phyloP scores from a whole-genome alignment of 2,113 vertebrate genomes.

The Eretmochelys imbricata region DNA sequence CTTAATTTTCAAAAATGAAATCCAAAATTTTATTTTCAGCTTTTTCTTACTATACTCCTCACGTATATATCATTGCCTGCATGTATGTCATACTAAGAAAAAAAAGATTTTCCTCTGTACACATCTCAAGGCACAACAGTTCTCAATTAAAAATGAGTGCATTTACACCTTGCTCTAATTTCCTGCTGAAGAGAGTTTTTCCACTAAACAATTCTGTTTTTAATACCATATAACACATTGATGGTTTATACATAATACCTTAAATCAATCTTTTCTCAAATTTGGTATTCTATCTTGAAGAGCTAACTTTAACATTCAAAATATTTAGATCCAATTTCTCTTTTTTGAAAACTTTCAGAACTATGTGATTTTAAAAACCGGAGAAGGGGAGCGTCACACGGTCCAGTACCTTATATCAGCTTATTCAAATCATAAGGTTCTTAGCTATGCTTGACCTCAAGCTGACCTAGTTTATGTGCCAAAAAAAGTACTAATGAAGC shows the following conservation, averaged over 20 bases:
- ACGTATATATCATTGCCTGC: background rate
- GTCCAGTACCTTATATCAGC: conserved; percentile 53
- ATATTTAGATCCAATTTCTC: background rate
- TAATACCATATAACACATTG: no score
- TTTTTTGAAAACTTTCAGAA: background rate
- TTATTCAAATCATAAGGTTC: conserved; percentile 45
- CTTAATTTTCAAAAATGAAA: background rate
- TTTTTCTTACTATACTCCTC: background rate
- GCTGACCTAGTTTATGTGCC: conserved; percentile 49
- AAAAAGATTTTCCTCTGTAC: background rate
- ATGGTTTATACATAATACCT: no score
- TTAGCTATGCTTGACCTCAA: conserved; percentile 69
- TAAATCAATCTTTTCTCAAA: background rate
- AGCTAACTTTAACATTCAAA: background rate
- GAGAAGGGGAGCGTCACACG: conserved; percentile 28
- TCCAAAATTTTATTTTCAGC: background rate
- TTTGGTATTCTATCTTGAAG: background rate
- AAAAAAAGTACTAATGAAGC: conserved; percentile 52
- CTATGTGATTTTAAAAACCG: background rate
- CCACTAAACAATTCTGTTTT: no score
- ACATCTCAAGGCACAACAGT: background rate
- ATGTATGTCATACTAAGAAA: background rate
- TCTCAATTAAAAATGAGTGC: background rate
- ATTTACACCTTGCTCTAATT: background rate
- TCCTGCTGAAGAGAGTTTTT: background rate